Conservation (phyloP, 2,888 invertebrate genomes). For the Andrena camellia region DNA sequence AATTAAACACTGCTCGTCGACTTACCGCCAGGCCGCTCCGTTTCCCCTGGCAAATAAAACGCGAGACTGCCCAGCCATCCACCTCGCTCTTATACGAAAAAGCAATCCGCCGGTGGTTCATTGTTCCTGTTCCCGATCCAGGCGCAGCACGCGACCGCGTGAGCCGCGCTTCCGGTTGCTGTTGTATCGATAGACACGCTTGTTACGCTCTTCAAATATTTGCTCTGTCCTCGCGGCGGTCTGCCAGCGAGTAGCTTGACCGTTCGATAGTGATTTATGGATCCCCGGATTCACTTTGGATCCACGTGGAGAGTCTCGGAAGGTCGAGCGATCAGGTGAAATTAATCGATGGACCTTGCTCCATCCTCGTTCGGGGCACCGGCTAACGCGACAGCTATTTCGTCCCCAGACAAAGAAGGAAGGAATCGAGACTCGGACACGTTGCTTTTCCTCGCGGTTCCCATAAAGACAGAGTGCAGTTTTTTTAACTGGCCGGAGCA, state of each 20-base stretch:
- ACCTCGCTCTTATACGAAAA: slow-evolving; percentile 55
- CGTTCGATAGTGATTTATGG: slow-evolving; percentile 43
- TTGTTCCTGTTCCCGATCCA: slow-evolving; percentile 63
- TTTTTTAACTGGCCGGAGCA: neutral
- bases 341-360: no score
- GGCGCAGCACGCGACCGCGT: slow-evolving; percentile 60
- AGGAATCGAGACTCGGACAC: neutral
- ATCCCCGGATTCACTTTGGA: slow-evolving; percentile 1
- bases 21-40: slow-evolving; percentile 14
- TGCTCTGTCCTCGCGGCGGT: slow-evolving; percentile 35
- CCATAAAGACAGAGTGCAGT: neutral
- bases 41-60: slow-evolving; percentile 34
- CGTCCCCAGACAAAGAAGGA: neutral
- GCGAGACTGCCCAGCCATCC: slow-evolving; percentile 25
- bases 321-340: neutral
- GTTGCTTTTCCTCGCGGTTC: neutral
- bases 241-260: slow-evolving; percentile 33
- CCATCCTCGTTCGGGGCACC: no score
- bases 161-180: slow-evolving; percentile 64
- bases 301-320: neutral
- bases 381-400: neutral
- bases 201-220: slow-evolving; percentile 69
- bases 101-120: slow-evolving; percentile 54
- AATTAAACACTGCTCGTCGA: neutral
- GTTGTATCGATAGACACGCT: slow-evolving; percentile 58